phyloP scores from a whole-genome alignment of 2,888 invertebrate species.

The Tricholauxania praeusta region DNA sequence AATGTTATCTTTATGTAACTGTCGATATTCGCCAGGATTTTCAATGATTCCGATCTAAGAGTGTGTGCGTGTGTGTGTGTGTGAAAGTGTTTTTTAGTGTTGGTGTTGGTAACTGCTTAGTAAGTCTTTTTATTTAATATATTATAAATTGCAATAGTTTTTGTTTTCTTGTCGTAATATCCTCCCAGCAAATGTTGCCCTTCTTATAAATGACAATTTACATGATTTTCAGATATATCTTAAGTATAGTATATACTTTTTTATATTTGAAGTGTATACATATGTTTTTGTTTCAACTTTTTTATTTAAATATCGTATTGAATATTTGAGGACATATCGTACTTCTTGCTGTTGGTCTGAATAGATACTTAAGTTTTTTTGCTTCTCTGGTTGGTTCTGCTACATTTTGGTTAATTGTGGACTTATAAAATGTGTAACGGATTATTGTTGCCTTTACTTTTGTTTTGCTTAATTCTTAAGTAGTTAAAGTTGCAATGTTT shows the following conservation, averaged over 20 bases:
- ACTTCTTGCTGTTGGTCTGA: constrained; percentile 35
- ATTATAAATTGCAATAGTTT: constrained; percentile 23
- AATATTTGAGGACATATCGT: constrained; percentile 36
- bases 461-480: too few species aligned
- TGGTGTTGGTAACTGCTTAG: constrained; percentile 5
- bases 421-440: constrained; percentile 6
- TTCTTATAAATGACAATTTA: background rate
- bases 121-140: constrained; percentile 31
- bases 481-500: too few species aligned
- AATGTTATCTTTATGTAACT: background rate
- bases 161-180: too few species aligned
- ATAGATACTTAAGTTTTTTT: constrained; percentile 31
- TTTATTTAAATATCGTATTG: constrained; percentile 12
- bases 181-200: constrained; percentile 4
- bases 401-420: constrained; percentile 11
- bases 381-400: constrained; percentile 18
- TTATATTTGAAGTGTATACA: constrained; percentile 45
- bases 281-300: constrained; percentile 26
- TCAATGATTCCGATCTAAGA: constrained; percentile 4
- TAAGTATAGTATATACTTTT: constrained; percentile 34
- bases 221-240: constrained; percentile 38
- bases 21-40: background rate
- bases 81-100: constrained; percentile 18
- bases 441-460: background rate
- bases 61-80: constrained; percentile 26